Conservation (phyloP, 2,797 vertebrate genomes). For the Xiphophorus birchmanni region DNA sequence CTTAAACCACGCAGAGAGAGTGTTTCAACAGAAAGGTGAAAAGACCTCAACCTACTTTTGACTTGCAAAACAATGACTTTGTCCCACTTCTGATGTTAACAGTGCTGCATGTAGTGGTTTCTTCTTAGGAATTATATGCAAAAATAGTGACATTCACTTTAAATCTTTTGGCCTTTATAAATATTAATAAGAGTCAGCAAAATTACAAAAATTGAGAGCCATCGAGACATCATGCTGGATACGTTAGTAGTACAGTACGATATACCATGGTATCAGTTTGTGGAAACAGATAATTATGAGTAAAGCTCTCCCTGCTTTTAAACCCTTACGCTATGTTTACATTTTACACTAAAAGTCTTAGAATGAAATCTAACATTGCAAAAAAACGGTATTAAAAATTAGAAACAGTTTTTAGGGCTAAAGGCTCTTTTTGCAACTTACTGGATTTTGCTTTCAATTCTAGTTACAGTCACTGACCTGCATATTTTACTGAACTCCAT, state of each 20-base stretch:
- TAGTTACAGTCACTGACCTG: constrained; percentile 42
- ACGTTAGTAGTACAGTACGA: neutral
- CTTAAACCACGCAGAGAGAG: neutral
- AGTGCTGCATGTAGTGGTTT: neutral
- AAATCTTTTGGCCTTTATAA: constrained; percentile 1
- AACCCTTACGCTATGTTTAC: neutral
- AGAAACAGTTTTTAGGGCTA: neutral
- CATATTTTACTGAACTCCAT: constrained; percentile 46
- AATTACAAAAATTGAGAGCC: constrained; percentile 2
- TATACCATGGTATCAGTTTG: neutral
- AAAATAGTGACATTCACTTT: neutral
- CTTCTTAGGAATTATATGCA: neutral
- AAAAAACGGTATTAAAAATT: neutral
- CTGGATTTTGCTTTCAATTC: constrained; percentile 31
- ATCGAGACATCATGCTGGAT: neutral
- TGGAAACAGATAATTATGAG: constrained; percentile 11
- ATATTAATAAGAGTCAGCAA: constrained; percentile 4
- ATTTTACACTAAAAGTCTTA: neutral
- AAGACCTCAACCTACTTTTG: neutral
- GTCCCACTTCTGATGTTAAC: neutral
- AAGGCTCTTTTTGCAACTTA: constrained; percentile 13
- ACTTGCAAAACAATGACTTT: neutral
- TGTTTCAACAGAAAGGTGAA: neutral
- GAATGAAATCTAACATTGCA: neutral
- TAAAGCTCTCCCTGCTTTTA: neutral